Conservation (phyloP, 2,113 vertebrate genomes). For the Oryzias curvinotus region DNA sequence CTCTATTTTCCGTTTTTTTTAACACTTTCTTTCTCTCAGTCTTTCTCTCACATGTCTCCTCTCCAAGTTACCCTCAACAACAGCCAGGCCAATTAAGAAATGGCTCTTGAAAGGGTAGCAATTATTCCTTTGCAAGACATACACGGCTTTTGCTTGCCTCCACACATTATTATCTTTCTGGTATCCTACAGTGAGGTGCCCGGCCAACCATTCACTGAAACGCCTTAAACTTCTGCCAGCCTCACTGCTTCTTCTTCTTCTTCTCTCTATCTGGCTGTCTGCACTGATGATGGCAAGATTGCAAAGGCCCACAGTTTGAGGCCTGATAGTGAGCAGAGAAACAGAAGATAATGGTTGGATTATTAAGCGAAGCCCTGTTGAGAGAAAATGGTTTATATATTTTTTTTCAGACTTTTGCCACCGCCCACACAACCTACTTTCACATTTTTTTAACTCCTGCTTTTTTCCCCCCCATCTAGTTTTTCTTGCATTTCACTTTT, state of each 20-base stretch:
- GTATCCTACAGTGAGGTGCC: constrained; percentile 70
- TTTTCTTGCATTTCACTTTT: constrained; percentile 22
- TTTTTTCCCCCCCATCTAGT: background rate
- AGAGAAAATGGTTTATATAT: constrained; percentile 56
- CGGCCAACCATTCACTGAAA: constrained; percentile 71
- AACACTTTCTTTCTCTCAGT: constrained; percentile 37
- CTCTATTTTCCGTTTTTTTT: constrained; percentile 1
- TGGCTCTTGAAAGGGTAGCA: constrained; percentile 76
- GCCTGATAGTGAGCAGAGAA: constrained; percentile 60
- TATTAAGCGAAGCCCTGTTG: constrained; percentile 73
- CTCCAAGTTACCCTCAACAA: constrained; percentile 68
- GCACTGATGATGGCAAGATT: constrained; percentile 66
- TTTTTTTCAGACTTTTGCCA: constrained; percentile 51
- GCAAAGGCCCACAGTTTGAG: constrained; percentile 47
- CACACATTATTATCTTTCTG: constrained; percentile 77
- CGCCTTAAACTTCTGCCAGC: constrained; percentile 68
- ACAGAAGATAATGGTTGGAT: constrained; percentile 74
- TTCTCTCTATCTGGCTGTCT: constrained; percentile 59
- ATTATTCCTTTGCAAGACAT: constrained; percentile 79
- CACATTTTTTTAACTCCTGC: constrained; percentile 24
- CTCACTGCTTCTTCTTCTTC: constrained; percentile 40
- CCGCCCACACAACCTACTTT: constrained; percentile 61
- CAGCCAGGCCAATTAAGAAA: constrained; percentile 80
- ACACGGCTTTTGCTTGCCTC: constrained; percentile 72
- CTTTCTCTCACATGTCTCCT: constrained; percentile 64